A percentile compares a stretch with the other conserved stretches of the same genome.
These are phyloP conservation scores for Colistium nudipinnis DNA, from an alignment of 2,113 vertebrate species.

Conservation along the genomic window DNA sequence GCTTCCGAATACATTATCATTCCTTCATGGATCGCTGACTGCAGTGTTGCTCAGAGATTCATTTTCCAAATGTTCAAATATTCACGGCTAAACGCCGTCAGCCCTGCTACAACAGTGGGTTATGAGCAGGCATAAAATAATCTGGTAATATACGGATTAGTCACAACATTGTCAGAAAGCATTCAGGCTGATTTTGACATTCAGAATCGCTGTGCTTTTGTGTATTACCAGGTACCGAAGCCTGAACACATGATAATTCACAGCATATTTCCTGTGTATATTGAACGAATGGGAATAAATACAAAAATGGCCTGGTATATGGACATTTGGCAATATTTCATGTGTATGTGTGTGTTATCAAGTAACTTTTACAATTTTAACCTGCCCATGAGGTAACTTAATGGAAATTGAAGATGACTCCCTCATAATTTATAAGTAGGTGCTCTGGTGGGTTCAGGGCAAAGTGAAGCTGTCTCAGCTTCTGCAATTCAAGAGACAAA, in stretches of 20 bases:
- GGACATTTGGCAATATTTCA: no score
- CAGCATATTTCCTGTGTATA: background rate
- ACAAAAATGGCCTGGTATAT: background rate
- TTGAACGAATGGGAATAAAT: background rate
- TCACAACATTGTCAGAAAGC: conserved; percentile 49
- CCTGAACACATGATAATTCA: background rate
- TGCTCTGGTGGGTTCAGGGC: background rate
- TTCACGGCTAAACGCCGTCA: conserved; percentile 48
- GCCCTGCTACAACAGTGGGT: conserved; percentile 39
- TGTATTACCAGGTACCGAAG: conserved; percentile 34
- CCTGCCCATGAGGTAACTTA: background rate
- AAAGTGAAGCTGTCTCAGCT: background rate
- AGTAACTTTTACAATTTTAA: no score
- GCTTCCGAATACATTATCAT: conserved; percentile 39
- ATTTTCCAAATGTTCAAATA: conserved; percentile 54
- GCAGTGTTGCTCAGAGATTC: conserved; percentile 30
- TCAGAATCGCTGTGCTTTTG: conserved; percentile 15
- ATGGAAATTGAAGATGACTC: conserved; percentile 7
- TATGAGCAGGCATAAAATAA: conserved; percentile 49
- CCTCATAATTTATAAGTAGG: background rate
- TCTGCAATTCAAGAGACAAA: background rate
- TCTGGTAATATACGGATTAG: conserved; percentile 42
- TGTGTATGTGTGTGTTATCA: no score
- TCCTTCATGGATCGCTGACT: conserved; percentile 32
- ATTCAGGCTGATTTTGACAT: conserved; percentile 45